Evolutionary conservation across 2,888 invertebrate species (phyloP).

Genomic region (Bombylius major): DNA sequence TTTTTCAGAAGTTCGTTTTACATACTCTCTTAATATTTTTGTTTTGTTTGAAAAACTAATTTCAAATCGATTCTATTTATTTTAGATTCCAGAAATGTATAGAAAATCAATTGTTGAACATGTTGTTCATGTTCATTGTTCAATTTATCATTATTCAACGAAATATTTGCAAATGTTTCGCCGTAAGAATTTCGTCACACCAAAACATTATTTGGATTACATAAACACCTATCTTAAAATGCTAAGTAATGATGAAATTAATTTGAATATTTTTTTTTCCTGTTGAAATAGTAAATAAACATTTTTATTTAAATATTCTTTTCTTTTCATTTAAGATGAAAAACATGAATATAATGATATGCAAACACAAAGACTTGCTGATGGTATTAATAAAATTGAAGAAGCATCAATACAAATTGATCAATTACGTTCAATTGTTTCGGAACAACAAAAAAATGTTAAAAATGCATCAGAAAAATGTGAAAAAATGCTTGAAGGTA

Average conservation of each 20-base stretch:
- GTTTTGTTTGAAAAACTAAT: too few relatives aligned
- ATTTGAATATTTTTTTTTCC: background rate
- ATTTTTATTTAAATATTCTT: background rate
- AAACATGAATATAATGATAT: constrained; percentile 27
- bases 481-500: constrained; percentile 62
- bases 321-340: constrained; percentile 22
- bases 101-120: constrained; percentile 64
- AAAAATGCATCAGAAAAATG: constrained; percentile 70
- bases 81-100: constrained; percentile 52
- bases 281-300: too few relatives aligned
- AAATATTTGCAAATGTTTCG: constrained; percentile 63
- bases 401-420: constrained; percentile 75
- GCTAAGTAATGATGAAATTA: background rate
- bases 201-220: constrained; percentile 83
- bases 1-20: too few relatives aligned
- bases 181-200: constrained; percentile 77
- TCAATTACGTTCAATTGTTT: constrained; percentile 66
- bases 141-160: constrained; percentile 54
- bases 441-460: constrained; percentile 70
- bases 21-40: too few relatives aligned
- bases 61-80: constrained; percentile 5
- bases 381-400: constrained; percentile 47
- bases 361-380: constrained; percentile 30
- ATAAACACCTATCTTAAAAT: constrained; percentile 58
- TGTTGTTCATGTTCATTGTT: constrained; percentile 74